Evolutionary conservation across 2,797 vertebrate genomes (phyloP), one percentile per base, ranked within the genome.

Genomic region (Cyclura pinguis): DNA sequence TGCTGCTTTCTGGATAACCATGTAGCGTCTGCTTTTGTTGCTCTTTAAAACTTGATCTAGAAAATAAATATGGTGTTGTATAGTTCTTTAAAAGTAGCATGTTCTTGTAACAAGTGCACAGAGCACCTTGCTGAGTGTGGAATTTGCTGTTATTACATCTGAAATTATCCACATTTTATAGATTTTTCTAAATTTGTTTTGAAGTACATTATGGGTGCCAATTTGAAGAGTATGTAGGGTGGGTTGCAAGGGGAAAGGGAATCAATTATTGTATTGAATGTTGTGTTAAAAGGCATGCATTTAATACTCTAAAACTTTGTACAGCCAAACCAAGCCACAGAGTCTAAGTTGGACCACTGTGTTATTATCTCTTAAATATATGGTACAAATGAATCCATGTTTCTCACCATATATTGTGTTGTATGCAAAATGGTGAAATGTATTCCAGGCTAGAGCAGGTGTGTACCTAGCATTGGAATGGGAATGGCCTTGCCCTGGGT

Each of bases 101-200:
- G 42, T 13, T 32, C 32, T 87, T 67, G 20, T 47, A 47, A 55
- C 84, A 55, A 55, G 14, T 85, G 6, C 27, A 24, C 20, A 72
- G 64, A 52, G 6, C n/a, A 80, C n/a, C 32, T 80, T 81, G n/a
- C 42, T 50, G 27, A 50, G 42, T 7, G 22, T 42, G 13, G 27
- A 27, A 67, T 84, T 47, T 84, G 24, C 47, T 52, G 35, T 47
- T 18, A n/a, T n/a, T 6, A 57, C 20, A 13, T 1, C 5, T 27
- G 50, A 88, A 72, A 67, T 82, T 81, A 72, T 7, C 22, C 1
- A 22, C n/a, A 72, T 72, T 38, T 81, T 80, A 35, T n/a, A 27
- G 50, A 85, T 29, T 35, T 38, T 24, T 85, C 32, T 13, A 92
- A 91, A 64, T 87, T 78, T 47, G 4, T 78, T 78, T 78, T 24